These are phyloP conservation scores for Xanthorhoe spadicearia DNA, from an alignment of 2,888 invertebrate species.

Conservation along the genomic window DNA sequence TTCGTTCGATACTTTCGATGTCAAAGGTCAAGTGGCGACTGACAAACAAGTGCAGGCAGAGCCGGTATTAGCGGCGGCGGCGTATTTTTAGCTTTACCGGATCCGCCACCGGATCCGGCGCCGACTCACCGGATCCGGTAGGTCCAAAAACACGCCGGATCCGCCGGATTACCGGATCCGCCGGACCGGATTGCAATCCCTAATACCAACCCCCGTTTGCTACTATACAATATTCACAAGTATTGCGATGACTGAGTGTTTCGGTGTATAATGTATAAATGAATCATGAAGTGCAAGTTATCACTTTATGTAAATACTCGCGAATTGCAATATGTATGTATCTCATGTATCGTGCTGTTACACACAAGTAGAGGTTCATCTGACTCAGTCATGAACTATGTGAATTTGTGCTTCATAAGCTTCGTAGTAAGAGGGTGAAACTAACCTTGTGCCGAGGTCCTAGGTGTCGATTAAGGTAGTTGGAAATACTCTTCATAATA, in stretches of 20 bases:
- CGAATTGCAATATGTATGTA: slow-evolving; percentile 17
- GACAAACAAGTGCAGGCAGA: no score
- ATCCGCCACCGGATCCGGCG: no score
- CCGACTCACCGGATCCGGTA: no score
- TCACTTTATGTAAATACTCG: slow-evolving; percentile 2
- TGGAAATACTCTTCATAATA: slow-evolving; percentile 93
- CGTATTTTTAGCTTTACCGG: no score
- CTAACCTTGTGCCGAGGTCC: slow-evolving; percentile 86
- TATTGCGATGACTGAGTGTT: slow-evolving; percentile 34
- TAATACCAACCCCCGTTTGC: slow-evolving; percentile 27
- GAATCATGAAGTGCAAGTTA: slow-evolving; percentile 25
- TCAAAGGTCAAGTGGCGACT: no score
- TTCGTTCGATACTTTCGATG: no score
- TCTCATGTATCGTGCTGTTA: slow-evolving; percentile 19
- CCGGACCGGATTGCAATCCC: no score
- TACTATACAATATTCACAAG: slow-evolving; percentile 57
- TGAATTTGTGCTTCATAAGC: slow-evolving; percentile 13
- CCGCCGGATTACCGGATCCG: no score
- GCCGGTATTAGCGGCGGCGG: no score
- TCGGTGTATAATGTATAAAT: slow-evolving; percentile 28
- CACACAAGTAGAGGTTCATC: slow-evolving; percentile 14
- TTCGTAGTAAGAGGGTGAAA: neutral
- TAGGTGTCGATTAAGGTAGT: slow-evolving; percentile 91
- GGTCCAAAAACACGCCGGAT: no score
- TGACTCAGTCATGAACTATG: slow-evolving; percentile 25